A percentile compares a stretch with the other conserved stretches of the same genome.
Conservation (phyloP, 2,888 invertebrate genomes). For the Cyrtodaria siliqua region DNA sequence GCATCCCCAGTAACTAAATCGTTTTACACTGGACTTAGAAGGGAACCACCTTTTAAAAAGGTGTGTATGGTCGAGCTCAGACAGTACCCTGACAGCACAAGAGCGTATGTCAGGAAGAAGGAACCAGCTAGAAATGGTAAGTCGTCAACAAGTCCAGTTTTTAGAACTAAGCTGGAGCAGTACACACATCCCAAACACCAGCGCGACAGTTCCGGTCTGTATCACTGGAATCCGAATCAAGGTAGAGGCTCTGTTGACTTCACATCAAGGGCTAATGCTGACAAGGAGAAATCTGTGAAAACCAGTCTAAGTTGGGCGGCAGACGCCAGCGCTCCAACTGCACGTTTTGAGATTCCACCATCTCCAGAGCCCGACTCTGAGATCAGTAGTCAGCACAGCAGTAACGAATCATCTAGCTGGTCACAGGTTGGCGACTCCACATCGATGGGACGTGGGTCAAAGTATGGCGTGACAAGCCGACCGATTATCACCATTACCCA, state of each 20-base stretch:
- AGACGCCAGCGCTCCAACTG: slow-evolving; percentile 86
- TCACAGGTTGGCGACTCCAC: slow-evolving; percentile 65
- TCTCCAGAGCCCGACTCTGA: slow-evolving; percentile 77
- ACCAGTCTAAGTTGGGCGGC: slow-evolving; percentile 58
- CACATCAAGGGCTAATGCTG: slow-evolving; percentile 19
- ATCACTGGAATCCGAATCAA: slow-evolving; percentile 14
- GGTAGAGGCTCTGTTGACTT: slow-evolving; percentile 39
- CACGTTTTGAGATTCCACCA: slow-evolving; percentile 37
- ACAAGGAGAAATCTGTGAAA: slow-evolving; percentile 54
- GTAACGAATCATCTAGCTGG: slow-evolving; percentile 74
- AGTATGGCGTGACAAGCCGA: slow-evolving; percentile 57
- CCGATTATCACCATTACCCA: slow-evolving; percentile 97
- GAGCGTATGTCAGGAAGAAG: slow-evolving; percentile 53
- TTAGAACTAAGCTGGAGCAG: slow-evolving; percentile 57
- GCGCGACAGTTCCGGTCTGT: slow-evolving; percentile 46
- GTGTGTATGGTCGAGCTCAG: slow-evolving; percentile 97
- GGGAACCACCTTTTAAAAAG: slow-evolving; percentile 84
- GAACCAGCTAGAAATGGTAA: slow-evolving; percentile 34
- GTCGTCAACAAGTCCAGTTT: slow-evolving; percentile 52
- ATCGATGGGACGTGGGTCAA: slow-evolving; percentile 45
- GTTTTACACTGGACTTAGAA: slow-evolving; percentile 66
- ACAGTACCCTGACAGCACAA: slow-evolving; percentile 92
- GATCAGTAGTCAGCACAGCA: slow-evolving; percentile 75
- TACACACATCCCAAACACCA: slow-evolving; percentile 44
- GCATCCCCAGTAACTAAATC: slow-evolving; percentile 41